Conservation (phyloP, 2,797 vertebrate genomes). For the Dromococcyx pavoninus region DNA sequence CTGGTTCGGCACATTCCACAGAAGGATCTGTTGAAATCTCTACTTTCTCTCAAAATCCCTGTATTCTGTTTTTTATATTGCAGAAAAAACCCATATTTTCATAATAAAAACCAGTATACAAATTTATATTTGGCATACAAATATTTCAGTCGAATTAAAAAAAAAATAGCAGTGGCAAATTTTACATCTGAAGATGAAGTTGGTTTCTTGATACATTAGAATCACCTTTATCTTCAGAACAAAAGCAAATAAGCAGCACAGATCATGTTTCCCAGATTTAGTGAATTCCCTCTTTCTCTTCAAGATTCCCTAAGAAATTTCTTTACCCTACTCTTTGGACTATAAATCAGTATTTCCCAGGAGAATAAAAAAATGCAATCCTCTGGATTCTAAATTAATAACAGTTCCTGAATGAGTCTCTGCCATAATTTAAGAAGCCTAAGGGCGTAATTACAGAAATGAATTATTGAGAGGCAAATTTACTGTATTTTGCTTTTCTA, state of each 20-base stretch:
- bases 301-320: not conserved
- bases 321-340: not conserved
- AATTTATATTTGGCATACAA: not conserved
- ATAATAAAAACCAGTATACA: not conserved
- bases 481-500: not conserved
- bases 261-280: rapidly evolving
- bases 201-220: not conserved
- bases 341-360: not conserved
- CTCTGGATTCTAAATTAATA: not conserved
- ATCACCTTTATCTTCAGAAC: not conserved
- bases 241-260: not conserved
- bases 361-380: not conserved
- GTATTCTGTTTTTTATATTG: not conserved
- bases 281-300: not conserved
- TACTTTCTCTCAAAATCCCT: not conserved
- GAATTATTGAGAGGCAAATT: slow-evolving; percentile 9
- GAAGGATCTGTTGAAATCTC: not conserved
- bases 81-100: not conserved
- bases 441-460: slow-evolving; percentile 33
- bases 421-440: not conserved
- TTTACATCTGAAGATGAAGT: not conserved
- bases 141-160: not conserved
- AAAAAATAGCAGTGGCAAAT: not conserved
- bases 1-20: not conserved
- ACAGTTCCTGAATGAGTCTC: not conserved